Evolutionary conservation across 2,113 vertebrate genomes (phyloP).

Genomic region (Perccottus glenii): DNA sequence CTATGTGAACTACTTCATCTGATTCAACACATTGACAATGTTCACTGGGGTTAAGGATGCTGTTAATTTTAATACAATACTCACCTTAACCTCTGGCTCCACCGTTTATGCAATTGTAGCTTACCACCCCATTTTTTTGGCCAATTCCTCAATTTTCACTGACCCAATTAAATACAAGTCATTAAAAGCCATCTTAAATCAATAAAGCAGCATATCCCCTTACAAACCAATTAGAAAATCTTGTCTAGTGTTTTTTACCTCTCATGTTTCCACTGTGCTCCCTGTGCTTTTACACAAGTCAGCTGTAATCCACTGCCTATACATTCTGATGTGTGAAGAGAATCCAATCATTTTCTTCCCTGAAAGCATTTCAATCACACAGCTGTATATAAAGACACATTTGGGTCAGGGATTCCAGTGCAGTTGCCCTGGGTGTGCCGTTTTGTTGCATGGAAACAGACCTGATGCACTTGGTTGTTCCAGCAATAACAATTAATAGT

Average conservation of each 20-base stretch:
- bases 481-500: conserved; percentile 44
- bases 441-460: conserved; percentile 57
- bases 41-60: too few species aligned
- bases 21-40: too few species aligned
- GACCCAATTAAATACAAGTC: conserved; percentile 35
- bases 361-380: conserved; percentile 56
- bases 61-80: too few species aligned
- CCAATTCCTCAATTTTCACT: not conserved
- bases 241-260: conserved; percentile 17
- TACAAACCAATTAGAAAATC: conserved; percentile 47
- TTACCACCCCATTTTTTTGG: not conserved
- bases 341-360: conserved; percentile 50
- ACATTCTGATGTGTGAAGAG: conserved; percentile 63
- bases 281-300: conserved; percentile 46
- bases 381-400: conserved; percentile 65
- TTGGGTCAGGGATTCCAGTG: conserved; percentile 64
- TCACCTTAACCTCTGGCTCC: not conserved
- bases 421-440: conserved; percentile 38
- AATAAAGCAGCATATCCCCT: conserved; percentile 42
- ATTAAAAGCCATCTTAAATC: conserved; percentile 31
- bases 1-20: too few species aligned
- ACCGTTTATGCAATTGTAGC: not conserved
- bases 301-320: conserved; percentile 24
- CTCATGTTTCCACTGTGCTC: conserved; percentile 17
- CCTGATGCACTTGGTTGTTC: conserved; percentile 57